These are phyloP conservation scores for Pelobates fuscus DNA, from an alignment of 2,113 vertebrate genomes.

Conservation along the genomic window DNA sequence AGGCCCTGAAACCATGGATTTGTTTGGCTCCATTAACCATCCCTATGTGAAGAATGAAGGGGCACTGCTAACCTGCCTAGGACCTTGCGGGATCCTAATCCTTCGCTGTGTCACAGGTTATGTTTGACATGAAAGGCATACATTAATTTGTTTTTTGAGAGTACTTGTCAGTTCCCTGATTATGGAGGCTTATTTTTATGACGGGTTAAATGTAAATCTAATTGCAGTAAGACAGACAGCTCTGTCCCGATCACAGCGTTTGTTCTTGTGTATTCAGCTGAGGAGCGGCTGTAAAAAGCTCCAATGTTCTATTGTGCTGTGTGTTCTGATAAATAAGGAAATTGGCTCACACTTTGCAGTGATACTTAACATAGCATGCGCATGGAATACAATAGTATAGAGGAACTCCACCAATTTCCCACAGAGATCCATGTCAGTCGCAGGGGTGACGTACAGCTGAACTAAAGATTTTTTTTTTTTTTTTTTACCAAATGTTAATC, in stretches of 20 bases:
- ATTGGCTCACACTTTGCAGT: not conserved
- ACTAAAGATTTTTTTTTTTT: too few relatives aligned
- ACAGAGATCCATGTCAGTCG: not conserved
- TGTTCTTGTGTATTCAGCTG: constrained; percentile 30
- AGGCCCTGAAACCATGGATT: too few relatives aligned
- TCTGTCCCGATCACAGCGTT: not conserved
- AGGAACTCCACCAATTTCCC: not conserved
- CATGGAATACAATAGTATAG: not conserved
- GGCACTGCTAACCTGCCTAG: too few relatives aligned
- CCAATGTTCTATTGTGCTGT: constrained; percentile 10
- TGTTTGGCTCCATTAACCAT: too few relatives aligned
- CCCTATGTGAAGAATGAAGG: too few relatives aligned
- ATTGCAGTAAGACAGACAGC: not conserved
- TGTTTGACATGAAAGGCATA: not conserved
- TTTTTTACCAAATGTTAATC: too few relatives aligned
- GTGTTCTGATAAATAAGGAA: constrained; percentile 28
- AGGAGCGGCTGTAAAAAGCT: constrained; percentile 14
- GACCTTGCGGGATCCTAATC: too few relatives aligned
- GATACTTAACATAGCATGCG: not conserved
- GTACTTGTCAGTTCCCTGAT: not conserved
- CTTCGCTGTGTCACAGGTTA: too few relatives aligned
- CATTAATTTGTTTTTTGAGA: not conserved
- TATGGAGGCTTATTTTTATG: constrained; percentile 8
- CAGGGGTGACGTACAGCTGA: too few relatives aligned
- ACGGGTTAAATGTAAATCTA: constrained; percentile 20